Evolutionary conservation across 2,888 invertebrate species (phyloP).

Genomic region (Himalopsyche anomala): DNA sequence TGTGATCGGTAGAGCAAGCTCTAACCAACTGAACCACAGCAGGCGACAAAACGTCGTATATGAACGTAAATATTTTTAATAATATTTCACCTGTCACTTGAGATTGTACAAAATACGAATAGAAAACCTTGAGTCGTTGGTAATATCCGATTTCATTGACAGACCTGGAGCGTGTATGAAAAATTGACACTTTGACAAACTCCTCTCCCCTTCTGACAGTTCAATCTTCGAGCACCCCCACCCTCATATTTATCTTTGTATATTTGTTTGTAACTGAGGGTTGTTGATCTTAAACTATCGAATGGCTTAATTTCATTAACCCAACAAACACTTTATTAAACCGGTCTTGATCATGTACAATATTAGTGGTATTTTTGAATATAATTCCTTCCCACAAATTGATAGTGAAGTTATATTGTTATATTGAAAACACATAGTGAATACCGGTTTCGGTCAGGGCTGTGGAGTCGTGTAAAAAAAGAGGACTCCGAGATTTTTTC

Average conservation of each 20-base stretch:
- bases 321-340: too few species aligned
- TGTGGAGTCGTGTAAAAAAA: too few species aligned
- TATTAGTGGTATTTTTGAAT: too few species aligned
- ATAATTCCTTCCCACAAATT: too few species aligned
- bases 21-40: too few species aligned
- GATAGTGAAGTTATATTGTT: too few species aligned
- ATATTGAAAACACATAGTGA: too few species aligned
- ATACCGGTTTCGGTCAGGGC: too few species aligned
- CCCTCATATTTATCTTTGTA: neutral
- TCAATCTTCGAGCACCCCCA: neutral
- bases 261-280: neutral
- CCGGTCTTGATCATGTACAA: too few species aligned
- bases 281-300: neutral
- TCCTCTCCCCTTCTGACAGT: neutral
- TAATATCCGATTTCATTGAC: neutral
- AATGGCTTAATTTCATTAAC: too few species aligned
- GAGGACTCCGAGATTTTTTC: too few species aligned
- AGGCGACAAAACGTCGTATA: neutral
- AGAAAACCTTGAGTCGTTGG: neutral
- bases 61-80: neutral
- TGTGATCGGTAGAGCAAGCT: too few species aligned
- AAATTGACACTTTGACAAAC: conserved; percentile 2
- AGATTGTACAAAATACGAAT: neutral
- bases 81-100: neutral
- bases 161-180: conserved; percentile 10